Conservation (phyloP, 2,797 vertebrate genomes). For the Acipenser transmontanus region DNA sequence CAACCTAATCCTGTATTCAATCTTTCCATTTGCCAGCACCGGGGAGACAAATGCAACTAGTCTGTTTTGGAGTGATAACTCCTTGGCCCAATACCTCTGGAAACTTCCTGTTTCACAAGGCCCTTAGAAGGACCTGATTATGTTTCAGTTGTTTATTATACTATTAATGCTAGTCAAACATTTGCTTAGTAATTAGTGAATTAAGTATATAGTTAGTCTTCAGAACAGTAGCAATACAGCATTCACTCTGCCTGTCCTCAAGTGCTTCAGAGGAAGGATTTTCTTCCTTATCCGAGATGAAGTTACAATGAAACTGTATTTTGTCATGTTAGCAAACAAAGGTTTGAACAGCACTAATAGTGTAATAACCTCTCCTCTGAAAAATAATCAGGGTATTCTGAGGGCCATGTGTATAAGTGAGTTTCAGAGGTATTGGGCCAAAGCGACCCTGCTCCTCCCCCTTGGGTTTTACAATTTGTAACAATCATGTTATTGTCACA, state of each 20-base stretch:
- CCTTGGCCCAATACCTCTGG: too few relatives aligned
- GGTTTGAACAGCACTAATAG: conserved; percentile 49
- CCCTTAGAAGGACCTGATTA: too few relatives aligned
- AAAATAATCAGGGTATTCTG: conserved; percentile 58
- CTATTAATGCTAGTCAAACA: too few relatives aligned
- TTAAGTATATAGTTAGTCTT: too few relatives aligned
- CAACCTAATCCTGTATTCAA: too few relatives aligned
- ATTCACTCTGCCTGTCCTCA: neutral
- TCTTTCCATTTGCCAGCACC: too few relatives aligned
- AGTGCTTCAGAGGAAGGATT: neutral
- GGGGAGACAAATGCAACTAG: too few relatives aligned
- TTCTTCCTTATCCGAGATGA: neutral
- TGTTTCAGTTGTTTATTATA: too few relatives aligned
- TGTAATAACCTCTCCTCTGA: conserved; percentile 50
- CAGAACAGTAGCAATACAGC: neutral
- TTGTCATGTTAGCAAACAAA: neutral
- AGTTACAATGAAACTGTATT: neutral
- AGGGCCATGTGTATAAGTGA: conserved; percentile 33
- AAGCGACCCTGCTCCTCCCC: conserved; percentile 21
- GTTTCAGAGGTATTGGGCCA: conserved; percentile 23
- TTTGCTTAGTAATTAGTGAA: too few relatives aligned
- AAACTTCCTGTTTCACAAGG: too few relatives aligned
- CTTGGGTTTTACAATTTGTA: conserved; percentile 20
- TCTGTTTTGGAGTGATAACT: too few relatives aligned
- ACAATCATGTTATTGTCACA: conserved; percentile 32